Base-by-base conservation (phyloP, 2,888 invertebrate genomes). In the Girardia tigrina region DNA sequence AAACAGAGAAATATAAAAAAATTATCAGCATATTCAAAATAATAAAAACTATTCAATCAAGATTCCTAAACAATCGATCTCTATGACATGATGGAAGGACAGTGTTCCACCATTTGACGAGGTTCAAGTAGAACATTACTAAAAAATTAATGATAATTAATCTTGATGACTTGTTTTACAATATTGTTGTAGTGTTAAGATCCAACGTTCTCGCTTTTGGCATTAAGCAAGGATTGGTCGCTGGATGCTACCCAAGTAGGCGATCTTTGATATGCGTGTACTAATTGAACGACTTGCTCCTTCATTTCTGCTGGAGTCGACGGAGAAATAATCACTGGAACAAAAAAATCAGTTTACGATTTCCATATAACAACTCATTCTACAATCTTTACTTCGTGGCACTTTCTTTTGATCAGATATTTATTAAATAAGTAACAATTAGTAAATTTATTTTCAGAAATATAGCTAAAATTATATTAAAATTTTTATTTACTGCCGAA, bases 1-100 rank as follows among this genome's bases (percentile, higher is more conserved):
- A 56, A 56, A 56, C n/a, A 56, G 56, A 56, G 56, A 56, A 56
- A 56, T 56, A 56, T 56, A 56, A 56, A 36, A 36, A 56, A 56
- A 56, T 56, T 56, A 56, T 56, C 56, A 56, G 56, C 56, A n/a
- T 56, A 56, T 20, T 56, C 56, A 56, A 56, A 56, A 56, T 56
- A 56, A 56, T 56, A 56, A 56, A n/a, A n/a, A 56, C 56, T 56
- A 56, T 56, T 56, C 4, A 56, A 56, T 56, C 56, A 56, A 56
- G 56, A 56, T 6, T 20, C 56, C 56, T 56, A 56, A 56, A 56
- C 56, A 56, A 20, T 56, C 23, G 6, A 56, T 12, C 56, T 56
- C 56, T 56, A 56, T 16, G 6, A 16, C 4, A n/a, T 23, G 4
- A n/a, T 56, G 56, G 56, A 56, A 56, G 56, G 56, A 56, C n/a